These are phyloP conservation scores for Tenualosa ilisha DNA, from an alignment of 2,797 vertebrate genomes.

Conservation along the genomic window DNA sequence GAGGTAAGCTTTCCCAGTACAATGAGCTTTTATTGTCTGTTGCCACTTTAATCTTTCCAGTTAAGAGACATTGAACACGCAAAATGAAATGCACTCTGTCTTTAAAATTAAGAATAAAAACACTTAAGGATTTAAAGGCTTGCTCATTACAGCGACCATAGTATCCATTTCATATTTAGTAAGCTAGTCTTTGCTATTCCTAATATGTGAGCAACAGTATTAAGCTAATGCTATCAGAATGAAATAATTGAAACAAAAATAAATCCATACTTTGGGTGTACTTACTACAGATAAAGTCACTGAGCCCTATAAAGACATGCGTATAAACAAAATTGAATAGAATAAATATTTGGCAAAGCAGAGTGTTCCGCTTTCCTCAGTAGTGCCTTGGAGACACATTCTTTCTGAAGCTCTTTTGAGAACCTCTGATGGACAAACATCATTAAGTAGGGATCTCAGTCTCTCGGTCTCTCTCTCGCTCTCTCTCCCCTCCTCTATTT, in stretches of 20 bases:
- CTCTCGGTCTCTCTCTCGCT: background rate
- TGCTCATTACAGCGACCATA: background rate
- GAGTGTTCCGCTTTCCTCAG: background rate
- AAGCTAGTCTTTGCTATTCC: background rate
- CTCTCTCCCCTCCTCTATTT: background rate
- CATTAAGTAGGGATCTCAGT: background rate
- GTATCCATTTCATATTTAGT: constrained; percentile 29
- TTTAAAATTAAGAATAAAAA: constrained; percentile 22
- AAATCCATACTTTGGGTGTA: constrained; percentile 35
- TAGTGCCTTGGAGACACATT: background rate
- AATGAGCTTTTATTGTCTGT: constrained; percentile 15
- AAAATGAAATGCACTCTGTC: background rate
- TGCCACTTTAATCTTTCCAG: constrained; percentile 15
- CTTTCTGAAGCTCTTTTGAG: background rate
- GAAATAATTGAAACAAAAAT: constrained; percentile 33
- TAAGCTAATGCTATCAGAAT: constrained; percentile 32
- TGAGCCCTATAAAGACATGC: constrained; percentile 35
- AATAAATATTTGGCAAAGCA: constrained; percentile 4
- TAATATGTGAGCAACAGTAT: constrained; percentile 26
- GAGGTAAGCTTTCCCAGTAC: constrained; percentile 12
- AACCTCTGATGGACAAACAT: constrained; percentile 10
- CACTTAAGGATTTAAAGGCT: constrained; percentile 20
- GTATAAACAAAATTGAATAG: constrained; percentile 33
- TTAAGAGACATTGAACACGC: constrained; percentile 14
- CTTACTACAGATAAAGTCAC: constrained; percentile 32